phyloP scores from a whole-genome alignment of 2,113 vertebrate genomes.

The Phycodurus eques region DNA sequence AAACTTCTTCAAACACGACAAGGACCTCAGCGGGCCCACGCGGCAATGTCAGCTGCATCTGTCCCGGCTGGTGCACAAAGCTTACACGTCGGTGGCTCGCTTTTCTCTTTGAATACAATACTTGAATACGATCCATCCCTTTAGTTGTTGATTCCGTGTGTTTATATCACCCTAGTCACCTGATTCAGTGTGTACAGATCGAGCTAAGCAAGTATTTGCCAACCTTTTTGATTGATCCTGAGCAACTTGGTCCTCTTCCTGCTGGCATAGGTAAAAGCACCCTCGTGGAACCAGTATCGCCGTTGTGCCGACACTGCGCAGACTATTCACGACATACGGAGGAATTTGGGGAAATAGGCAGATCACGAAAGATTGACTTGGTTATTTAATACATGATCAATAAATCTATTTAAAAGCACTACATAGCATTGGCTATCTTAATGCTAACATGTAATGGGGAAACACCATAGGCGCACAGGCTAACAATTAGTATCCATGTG shows the following conservation, averaged over 20 bases:
- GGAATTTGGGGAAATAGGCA: too few relatives aligned
- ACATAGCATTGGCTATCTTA: too few relatives aligned
- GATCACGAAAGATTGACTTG: too few relatives aligned
- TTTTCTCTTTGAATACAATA: not conserved
- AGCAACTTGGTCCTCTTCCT: constrained; percentile 80
- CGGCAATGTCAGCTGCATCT: constrained; percentile 84
- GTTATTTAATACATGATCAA: too few relatives aligned
- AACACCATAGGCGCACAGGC: too few relatives aligned
- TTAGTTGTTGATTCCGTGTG: not conserved
- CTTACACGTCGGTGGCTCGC: constrained; percentile 81
- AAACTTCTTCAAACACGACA: constrained; percentile 89
- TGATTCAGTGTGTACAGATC: constrained; percentile 84
- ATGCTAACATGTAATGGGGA: too few relatives aligned
- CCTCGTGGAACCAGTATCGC: too few relatives aligned
- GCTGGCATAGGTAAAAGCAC: constrained; percentile 80
- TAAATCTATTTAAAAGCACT: too few relatives aligned
- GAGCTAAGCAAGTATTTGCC: constrained; percentile 87
- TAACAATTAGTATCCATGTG: too few relatives aligned
- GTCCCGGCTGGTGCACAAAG: constrained; percentile 85
- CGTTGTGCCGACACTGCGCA: too few relatives aligned
- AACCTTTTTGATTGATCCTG: constrained; percentile 86
- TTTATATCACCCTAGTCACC: constrained; percentile 50
- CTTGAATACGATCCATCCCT: not conserved
- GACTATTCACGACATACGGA: too few relatives aligned
- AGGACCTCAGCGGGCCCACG: constrained; percentile 81